Evolutionary conservation across 1,140 invertebrate species (phyloP).

Genomic region (Elysia chlorotica): DNA sequence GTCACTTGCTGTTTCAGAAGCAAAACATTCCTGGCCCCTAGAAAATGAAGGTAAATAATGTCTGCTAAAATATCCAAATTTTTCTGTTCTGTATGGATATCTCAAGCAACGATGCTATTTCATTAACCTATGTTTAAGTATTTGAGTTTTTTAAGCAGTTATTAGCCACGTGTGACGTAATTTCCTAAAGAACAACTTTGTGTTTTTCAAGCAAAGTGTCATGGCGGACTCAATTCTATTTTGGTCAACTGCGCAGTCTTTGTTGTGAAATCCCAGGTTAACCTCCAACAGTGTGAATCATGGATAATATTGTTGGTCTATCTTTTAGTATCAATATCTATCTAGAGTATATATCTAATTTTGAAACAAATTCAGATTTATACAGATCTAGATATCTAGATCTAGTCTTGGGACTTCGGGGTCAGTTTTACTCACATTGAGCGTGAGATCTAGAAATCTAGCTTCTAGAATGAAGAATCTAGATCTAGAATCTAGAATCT

Average conservation of each 20-base stretch:
- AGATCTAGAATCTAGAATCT: too few species aligned
- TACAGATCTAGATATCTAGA: too few species aligned
- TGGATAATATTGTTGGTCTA: too few species aligned
- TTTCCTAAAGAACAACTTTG: background rate
- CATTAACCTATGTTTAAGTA: background rate
- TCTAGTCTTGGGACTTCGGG: too few species aligned
- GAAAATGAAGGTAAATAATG: slow-evolving; percentile 3
- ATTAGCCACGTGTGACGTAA: background rate
- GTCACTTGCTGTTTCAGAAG: slow-evolving; percentile 15
- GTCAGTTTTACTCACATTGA: too few species aligned
- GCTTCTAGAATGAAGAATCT: too few species aligned
- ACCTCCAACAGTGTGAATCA: too few species aligned
- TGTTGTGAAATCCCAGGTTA: background rate
- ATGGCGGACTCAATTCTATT: slow-evolving; percentile 16
- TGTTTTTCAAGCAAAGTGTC: slow-evolving; percentile 10
- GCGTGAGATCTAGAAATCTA: too few species aligned
- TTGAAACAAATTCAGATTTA: too few species aligned
- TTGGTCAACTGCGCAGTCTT: slow-evolving; percentile 16
- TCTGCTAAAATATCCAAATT: background rate
- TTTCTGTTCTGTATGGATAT: slow-evolving; percentile 8
- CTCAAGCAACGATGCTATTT: too few species aligned
- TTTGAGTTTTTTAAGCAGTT: background rate
- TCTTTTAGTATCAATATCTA: too few species aligned
- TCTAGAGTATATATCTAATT: too few species aligned
- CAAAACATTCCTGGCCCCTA: slow-evolving; percentile 21